Evolutionary conservation across 2,888 invertebrate genomes (phyloP).

Genomic region (Morpho deidamia): DNA sequence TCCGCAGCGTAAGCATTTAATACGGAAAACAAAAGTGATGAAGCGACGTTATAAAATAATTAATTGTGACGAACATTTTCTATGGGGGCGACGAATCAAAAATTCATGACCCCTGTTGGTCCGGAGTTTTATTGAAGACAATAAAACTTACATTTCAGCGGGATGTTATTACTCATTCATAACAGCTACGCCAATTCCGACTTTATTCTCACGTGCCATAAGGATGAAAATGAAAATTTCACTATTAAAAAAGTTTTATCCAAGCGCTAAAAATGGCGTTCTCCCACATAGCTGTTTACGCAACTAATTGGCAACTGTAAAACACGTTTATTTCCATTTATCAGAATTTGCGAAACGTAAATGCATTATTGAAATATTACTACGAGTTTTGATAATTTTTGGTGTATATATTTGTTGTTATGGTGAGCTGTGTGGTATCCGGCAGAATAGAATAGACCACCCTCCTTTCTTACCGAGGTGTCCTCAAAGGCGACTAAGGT

Average conservation of each 20-base stretch:
- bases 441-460: too few species aligned
- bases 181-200: not conserved
- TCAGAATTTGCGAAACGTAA: not conserved
- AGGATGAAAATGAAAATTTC: not conserved
- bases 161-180: slow-evolving; percentile 11
- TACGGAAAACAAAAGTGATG: slow-evolving; percentile 18
- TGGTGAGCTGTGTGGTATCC: too few species aligned
- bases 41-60: slow-evolving; percentile 23
- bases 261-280: slow-evolving; percentile 11
- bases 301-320: slow-evolving; percentile 22
- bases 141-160: slow-evolving; percentile 22
- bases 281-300: slow-evolving; percentile 15
- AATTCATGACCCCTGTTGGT: slow-evolving; percentile 20
- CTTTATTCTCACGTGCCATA: not conserved
- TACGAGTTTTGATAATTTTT: not conserved
- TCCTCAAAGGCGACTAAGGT: too few species aligned
- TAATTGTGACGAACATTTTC: slow-evolving; percentile 19
- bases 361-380: not conserved
- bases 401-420: not conserved
- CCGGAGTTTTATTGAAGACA: slow-evolving; percentile 23
- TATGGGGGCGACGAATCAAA: slow-evolving; percentile 21
- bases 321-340: slow-evolving; percentile 4
- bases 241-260: slow-evolving; percentile 9
- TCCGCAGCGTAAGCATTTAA: slow-evolving; percentile 8
- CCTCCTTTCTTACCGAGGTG: too few species aligned